Conservation (phyloP, 2,888 invertebrate species). For the Tachystola acroxantha region DNA sequence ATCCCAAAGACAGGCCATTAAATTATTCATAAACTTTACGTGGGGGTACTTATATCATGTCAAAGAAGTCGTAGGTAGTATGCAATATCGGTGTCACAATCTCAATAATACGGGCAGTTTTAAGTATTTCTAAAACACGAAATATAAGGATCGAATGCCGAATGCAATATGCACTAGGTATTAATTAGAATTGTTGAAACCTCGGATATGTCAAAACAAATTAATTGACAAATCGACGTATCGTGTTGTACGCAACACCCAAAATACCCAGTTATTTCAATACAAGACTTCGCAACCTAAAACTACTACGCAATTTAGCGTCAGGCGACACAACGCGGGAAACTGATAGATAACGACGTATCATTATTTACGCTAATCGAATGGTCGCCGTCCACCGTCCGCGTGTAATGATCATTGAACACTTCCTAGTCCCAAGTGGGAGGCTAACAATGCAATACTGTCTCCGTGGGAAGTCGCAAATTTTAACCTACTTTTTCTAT, state of each 20-base stretch:
- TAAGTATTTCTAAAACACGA: no score
- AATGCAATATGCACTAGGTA: no score
- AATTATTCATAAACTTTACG: no score
- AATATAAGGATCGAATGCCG: no score
- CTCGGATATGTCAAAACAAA: background rate
- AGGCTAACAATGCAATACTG: conserved; percentile 34
- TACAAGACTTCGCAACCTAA: conserved; percentile 1
- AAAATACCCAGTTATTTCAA: background rate
- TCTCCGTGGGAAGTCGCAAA: conserved; percentile 57
- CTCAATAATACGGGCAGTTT: no score
- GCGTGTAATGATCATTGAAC: conserved; percentile 50
- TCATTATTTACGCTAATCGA: conserved; percentile 55
- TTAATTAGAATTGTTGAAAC: no score
- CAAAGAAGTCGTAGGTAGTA: no score
- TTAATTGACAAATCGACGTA: background rate
- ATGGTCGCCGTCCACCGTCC: conserved; percentile 21
- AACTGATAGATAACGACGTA: conserved; percentile 28
- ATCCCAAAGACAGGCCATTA: no score
- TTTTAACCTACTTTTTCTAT: conserved; percentile 7
- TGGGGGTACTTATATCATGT: no score
- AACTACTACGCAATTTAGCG: background rate
- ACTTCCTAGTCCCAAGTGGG: conserved; percentile 46
- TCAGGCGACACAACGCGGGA: conserved; percentile 8
- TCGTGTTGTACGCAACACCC: background rate
- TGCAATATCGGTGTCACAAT: no score